Percentiles rank a stretch among this genome's conserved stretches.
phyloP scores from a whole-genome alignment of 2,113 vertebrate genomes.

The Corvus hawaiiensis region DNA sequence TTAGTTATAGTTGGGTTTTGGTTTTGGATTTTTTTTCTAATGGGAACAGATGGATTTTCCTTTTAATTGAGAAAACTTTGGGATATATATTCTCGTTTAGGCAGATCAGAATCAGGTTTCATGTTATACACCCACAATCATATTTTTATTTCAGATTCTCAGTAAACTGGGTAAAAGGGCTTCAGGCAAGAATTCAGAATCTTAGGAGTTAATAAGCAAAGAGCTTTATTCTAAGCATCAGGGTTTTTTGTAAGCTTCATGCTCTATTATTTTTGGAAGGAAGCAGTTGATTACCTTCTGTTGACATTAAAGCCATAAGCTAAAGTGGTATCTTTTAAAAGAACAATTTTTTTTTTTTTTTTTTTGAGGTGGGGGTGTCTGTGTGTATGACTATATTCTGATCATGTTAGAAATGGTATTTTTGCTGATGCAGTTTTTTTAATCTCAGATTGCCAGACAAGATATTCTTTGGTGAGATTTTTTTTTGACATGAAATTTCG shows the following conservation, averaged over 20 bases:
- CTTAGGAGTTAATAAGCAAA: neutral
- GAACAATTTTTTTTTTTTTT: neutral
- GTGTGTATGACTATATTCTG: neutral
- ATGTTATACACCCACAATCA: neutral
- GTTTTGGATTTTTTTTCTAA: neutral
- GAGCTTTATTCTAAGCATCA: neutral
- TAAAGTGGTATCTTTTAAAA: neutral
- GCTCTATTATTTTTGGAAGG: neutral
- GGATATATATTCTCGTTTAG: neutral
- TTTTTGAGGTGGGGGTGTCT: neutral
- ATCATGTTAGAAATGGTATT: neutral
- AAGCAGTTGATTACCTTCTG: neutral
- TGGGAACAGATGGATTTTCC: neutral
- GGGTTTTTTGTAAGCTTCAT: neutral
- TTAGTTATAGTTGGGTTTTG: neutral
- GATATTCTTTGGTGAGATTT: neutral
- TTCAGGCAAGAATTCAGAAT: neutral
- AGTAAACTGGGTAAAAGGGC: neutral
- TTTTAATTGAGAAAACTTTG: neutral
- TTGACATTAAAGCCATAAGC: neutral
- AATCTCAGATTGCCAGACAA: neutral
- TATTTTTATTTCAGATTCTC: neutral
- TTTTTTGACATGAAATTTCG: neutral
- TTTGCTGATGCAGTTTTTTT: neutral
- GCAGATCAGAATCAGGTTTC: neutral